Evolutionary conservation across 1,140 invertebrate species (phyloP).

Genomic region (Spodoptera frugiperda): DNA sequence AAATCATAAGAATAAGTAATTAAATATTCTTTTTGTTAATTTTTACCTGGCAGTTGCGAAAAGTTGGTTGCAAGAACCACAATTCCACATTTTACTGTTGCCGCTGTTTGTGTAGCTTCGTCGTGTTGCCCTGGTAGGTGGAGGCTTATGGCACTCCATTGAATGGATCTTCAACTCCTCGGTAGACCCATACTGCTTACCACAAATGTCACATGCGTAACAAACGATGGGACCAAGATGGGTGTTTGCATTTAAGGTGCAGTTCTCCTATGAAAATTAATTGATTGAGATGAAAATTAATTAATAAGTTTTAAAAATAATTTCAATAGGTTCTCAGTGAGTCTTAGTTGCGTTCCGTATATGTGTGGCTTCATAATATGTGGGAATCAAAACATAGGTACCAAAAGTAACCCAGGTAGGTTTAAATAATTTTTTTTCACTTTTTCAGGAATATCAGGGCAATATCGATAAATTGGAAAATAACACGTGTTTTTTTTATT

Average conservation of each 20-base stretch:
- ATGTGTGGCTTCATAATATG: no score
- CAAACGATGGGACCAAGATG: slow-evolving; percentile 46
- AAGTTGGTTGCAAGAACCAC: slow-evolving; percentile 79
- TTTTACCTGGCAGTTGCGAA: slow-evolving; percentile 77
- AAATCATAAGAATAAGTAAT: no score
- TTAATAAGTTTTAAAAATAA: no score
- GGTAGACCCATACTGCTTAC: slow-evolving; percentile 56
- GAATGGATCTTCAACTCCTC: slow-evolving; percentile 63
- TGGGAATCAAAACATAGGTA: no score
- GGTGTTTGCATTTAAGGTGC: slow-evolving; percentile 20
- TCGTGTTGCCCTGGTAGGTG: slow-evolving; percentile 37
- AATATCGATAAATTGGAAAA: no score
- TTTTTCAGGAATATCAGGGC: no score
- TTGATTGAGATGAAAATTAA: background rate
- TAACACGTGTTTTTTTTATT: no score
- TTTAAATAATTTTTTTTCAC: no score
- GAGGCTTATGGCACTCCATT: slow-evolving; percentile 52
- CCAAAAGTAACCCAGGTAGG: no score
- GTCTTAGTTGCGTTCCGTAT: no score
- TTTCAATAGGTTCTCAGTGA: no score
- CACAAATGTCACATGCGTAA: slow-evolving; percentile 61
- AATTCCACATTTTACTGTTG: slow-evolving; percentile 81
- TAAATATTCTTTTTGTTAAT: background rate
- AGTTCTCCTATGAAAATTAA: slow-evolving; percentile 1
- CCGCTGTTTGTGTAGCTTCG: slow-evolving; percentile 60